Conservation (phyloP, 1,140 invertebrate species). For the Coptotermes formosanus region DNA sequence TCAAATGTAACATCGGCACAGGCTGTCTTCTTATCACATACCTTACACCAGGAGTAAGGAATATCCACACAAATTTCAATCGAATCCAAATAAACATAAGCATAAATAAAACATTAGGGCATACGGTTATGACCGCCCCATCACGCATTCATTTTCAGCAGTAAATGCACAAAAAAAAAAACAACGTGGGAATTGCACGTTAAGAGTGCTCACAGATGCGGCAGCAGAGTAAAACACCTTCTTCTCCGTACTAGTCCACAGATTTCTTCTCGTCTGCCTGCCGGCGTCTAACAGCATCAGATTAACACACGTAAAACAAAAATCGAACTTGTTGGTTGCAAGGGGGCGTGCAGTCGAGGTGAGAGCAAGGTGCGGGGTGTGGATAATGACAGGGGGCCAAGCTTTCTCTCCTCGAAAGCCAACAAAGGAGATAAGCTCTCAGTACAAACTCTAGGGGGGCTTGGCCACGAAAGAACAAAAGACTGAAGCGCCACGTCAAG, state of each 20-base stretch:
- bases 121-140: too few relatives aligned
- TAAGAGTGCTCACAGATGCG: neutral
- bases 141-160: too few relatives aligned
- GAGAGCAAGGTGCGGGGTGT: neutral
- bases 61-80: too few relatives aligned
- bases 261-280: neutral
- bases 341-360: neutral
- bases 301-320: conserved; percentile 10
- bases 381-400: neutral
- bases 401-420: neutral
- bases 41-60: too few relatives aligned
- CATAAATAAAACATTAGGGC: too few relatives aligned
- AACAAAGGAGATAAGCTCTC: neutral
- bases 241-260: neutral
- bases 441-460: neutral
- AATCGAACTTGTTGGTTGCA: neutral
- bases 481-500: neutral
- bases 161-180: too few relatives aligned
- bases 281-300: neutral
- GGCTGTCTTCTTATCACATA: too few relatives aligned
- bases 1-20: too few relatives aligned
- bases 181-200: too few relatives aligned
- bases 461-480: neutral
- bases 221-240: neutral
- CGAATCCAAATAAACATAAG: too few relatives aligned